Conservation (phyloP, 2,888 invertebrate genomes). For the Masnerella sp. region DNA sequence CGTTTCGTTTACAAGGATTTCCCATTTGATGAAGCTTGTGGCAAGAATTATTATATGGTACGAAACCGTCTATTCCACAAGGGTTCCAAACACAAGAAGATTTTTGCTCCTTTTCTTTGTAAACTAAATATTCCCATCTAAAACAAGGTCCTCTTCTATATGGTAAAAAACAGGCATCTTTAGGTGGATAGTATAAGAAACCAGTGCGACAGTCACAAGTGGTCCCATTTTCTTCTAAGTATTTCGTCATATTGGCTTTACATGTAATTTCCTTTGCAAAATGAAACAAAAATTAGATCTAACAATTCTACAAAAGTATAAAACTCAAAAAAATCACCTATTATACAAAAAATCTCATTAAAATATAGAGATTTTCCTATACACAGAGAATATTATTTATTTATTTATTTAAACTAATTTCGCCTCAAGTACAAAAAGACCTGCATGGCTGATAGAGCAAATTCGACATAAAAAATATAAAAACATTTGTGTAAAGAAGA, state of each 20-base stretch:
- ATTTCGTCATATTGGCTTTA: slow-evolving; percentile 28
- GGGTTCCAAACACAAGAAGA: slow-evolving; percentile 82
- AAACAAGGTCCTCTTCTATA: slow-evolving; percentile 83
- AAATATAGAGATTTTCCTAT: too few species aligned
- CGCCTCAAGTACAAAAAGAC: too few species aligned
- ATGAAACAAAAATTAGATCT: not conserved
- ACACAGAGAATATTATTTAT: too few species aligned
- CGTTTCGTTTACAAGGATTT: slow-evolving; percentile 78
- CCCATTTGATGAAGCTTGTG: slow-evolving; percentile 76
- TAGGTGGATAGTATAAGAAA: slow-evolving; percentile 81
- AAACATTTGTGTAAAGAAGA: too few species aligned
- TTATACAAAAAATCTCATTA: too few species aligned
- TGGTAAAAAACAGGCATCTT: slow-evolving; percentile 82
- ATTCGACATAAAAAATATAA: too few species aligned
- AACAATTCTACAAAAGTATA: not conserved
- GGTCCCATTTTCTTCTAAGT: slow-evolving; percentile 2
- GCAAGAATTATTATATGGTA: slow-evolving; percentile 79
- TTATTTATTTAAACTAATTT: too few species aligned
- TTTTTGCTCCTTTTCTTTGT: slow-evolving; percentile 79
- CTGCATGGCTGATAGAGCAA: too few species aligned
- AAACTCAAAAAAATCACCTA: not conserved
- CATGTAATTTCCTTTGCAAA: slow-evolving; percentile 20
- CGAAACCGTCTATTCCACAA: slow-evolving; percentile 80
- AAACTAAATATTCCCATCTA: slow-evolving; percentile 79
- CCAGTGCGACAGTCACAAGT: slow-evolving; percentile 79